These are phyloP conservation scores for Podarcis lilfordi DNA, from an alignment of 2,797 vertebrate species.

Conservation along the genomic window DNA sequence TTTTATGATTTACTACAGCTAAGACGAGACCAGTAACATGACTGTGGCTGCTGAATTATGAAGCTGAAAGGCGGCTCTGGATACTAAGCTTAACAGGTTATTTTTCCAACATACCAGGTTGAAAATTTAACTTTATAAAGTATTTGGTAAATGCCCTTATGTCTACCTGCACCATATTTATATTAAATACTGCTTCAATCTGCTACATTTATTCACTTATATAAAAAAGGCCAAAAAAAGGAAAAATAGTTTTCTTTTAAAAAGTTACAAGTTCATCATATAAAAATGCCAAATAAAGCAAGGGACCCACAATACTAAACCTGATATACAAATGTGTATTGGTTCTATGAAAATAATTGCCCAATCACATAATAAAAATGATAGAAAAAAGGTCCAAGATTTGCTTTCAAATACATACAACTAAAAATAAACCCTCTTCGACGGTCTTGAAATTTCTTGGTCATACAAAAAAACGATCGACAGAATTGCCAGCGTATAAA, in stretches of 20 bases:
- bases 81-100: neutral
- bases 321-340: slow-evolving; percentile 79
- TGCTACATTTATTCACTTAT: slow-evolving; percentile 65
- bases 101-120: slow-evolving; percentile 39
- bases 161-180: slow-evolving; percentile 55
- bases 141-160: slow-evolving; percentile 51
- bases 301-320: slow-evolving; percentile 55
- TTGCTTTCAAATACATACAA: slow-evolving; percentile 72
- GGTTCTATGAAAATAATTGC: slow-evolving; percentile 79
- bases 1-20: neutral
- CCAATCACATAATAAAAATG: slow-evolving; percentile 75
- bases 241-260: slow-evolving; percentile 60
- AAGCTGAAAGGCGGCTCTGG: neutral
- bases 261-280: slow-evolving; percentile 74
- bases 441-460: slow-evolving; percentile 62
- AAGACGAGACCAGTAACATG: neutral
- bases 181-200: slow-evolving; percentile 72
- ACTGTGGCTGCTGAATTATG: neutral
- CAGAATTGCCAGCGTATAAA: slow-evolving; percentile 33
- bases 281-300: slow-evolving; percentile 69
- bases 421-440: slow-evolving; percentile 63
- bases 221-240: slow-evolving; percentile 70
- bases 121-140: slow-evolving; percentile 43
- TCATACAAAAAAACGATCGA: slow-evolving; percentile 54
- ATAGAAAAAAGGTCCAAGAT: slow-evolving; percentile 76